Conservation (phyloP, 2,888 invertebrate genomes). For the Spilarctia lutea region DNA sequence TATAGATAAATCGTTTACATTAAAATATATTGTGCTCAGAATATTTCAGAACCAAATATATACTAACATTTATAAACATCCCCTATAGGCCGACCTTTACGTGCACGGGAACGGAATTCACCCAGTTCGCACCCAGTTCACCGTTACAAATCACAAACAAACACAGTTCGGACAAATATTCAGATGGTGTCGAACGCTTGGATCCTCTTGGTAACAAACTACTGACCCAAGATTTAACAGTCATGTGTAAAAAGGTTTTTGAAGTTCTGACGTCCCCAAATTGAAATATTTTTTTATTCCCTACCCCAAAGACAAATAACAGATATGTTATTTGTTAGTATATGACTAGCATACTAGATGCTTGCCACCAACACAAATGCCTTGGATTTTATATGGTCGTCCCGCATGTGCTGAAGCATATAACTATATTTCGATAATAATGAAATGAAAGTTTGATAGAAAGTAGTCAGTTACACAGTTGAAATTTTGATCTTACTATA, state of each 20-base stretch:
- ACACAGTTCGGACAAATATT: slow-evolving; percentile 4
- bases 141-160: slow-evolving; percentile 6
- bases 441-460: no score
- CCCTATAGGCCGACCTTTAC: background rate
- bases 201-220: background rate
- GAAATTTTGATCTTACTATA: no score
- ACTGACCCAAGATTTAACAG: background rate
- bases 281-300: no score
- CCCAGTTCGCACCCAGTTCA: background rate
- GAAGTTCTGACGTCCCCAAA: no score
- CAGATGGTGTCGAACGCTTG: slow-evolving; percentile 5
- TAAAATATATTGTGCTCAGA: background rate
- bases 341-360: no score
- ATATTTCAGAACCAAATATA: background rate
- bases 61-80: background rate
- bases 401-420: no score
- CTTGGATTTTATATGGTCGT: no score
- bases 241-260: background rate
- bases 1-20: background rate
- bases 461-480: no score
- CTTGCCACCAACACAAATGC: no score
- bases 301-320: no score
- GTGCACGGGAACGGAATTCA: background rate
- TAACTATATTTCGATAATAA: no score
- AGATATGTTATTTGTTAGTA: no score